A percentile compares a stretch with the other conserved stretches of the same genome.
Evolutionary conservation across 2,797 vertebrate genomes (phyloP).

Genomic region (Paramormyrops hopkinsi): DNA sequence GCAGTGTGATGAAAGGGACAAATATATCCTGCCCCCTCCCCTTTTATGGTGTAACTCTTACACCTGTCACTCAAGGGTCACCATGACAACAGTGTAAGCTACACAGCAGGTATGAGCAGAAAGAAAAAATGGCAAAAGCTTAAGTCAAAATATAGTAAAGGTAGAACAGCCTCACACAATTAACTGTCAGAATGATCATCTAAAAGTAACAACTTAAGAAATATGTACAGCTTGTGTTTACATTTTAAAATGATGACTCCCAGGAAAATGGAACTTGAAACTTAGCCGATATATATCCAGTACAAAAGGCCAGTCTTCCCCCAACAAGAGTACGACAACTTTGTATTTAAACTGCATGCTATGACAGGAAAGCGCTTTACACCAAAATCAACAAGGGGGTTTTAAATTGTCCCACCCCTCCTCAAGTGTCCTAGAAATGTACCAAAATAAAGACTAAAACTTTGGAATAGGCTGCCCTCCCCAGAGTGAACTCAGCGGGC

Average conservation of each 20-base stretch:
- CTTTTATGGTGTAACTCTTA: not conserved
- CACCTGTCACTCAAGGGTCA: slow-evolving; percentile 15
- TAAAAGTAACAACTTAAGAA: slow-evolving; percentile 70
- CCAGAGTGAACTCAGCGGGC: slow-evolving; percentile 62
- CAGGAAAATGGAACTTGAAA: not conserved
- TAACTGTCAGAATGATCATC: not conserved
- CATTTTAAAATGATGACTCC: not conserved
- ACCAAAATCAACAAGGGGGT: not conserved
- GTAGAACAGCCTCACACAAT: not conserved
- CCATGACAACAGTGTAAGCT: slow-evolving; percentile 21
- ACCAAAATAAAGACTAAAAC: slow-evolving; percentile 83
- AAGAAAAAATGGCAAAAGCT: not conserved
- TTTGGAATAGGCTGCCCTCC: slow-evolving; percentile 68
- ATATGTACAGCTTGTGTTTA: slow-evolving; percentile 66
- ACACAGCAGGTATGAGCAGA: not conserved
- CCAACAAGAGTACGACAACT: not conserved
- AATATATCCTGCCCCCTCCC: slow-evolving; percentile 15
- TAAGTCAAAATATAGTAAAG: not conserved
- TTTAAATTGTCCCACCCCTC: not conserved
- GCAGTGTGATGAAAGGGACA: not conserved
- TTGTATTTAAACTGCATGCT: slow-evolving; percentile 1
- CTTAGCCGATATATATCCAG: not conserved
- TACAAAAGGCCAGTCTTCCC: not conserved
- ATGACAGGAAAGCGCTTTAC: not conserved
- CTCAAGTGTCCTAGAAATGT: slow-evolving; percentile 72